Conservation (phyloP, 2,888 invertebrate genomes). For the Ceriagrion tenellum region DNA sequence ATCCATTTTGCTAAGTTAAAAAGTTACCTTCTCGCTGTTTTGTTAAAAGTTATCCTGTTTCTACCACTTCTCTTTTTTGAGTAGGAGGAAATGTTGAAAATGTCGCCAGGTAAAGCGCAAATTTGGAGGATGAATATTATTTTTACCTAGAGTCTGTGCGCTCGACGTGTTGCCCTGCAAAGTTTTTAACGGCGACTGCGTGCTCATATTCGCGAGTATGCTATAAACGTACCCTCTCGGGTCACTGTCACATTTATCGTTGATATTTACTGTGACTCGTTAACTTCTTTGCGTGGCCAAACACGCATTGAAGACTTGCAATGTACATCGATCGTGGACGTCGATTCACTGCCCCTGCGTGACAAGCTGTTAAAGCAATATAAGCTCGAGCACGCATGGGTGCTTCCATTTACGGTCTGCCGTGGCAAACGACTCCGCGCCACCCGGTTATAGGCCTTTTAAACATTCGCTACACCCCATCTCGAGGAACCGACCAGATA, state of each 20-base stretch:
- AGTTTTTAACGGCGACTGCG: not conserved
- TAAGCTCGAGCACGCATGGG: not conserved
- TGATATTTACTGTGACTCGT: not conserved
- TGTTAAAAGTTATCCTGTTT: not conserved
- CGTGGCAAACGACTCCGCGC: not conserved
- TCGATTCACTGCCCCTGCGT: not conserved
- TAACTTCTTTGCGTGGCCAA: not conserved
- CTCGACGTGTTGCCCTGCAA: not conserved
- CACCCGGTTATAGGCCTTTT: conserved; percentile 19
- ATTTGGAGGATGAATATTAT: not conserved
- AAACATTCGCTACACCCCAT: not conserved
- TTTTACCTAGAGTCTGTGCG: not conserved
- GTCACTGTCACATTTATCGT: not conserved
- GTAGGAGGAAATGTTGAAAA: not conserved
- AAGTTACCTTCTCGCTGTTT: too few species aligned
- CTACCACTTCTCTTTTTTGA: not conserved
- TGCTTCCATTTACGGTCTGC: not conserved
- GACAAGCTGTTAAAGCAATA: not conserved
- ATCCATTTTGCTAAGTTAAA: too few species aligned
- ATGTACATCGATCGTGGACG: not conserved
- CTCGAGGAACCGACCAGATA: not conserved
- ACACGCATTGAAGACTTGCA: not conserved
- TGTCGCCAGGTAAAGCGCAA: not conserved
- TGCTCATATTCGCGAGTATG: not conserved
- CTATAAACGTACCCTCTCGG: not conserved